Base-by-base conservation (phyloP, 1,140 invertebrate species). In the Lerema accius region DNA sequence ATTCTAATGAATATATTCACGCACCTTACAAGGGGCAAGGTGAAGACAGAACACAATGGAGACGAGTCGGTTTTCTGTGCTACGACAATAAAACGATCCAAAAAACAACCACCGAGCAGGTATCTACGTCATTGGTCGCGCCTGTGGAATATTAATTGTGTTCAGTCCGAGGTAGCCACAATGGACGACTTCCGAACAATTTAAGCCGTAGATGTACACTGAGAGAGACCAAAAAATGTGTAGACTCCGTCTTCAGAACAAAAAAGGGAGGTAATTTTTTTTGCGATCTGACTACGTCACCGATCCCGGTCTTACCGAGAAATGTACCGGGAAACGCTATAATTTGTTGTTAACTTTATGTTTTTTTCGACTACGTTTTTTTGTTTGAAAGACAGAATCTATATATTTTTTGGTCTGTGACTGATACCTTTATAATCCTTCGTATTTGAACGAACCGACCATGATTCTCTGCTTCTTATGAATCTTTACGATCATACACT, bases 101-200 rank as follows among this genome's bases (percentile, higher is more conserved):
- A 55, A 42, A 42, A 53, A 42, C 35, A n/a, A 40, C 51, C 11
- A 0, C 17, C 7, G 39, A 40, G 23, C 37, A 42, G 19, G 17
- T n/a, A 55, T 15, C 51, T 40, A 26, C 51, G 51, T 55, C 37
- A 55, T 15, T 28, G 13, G 51, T 1, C 13, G 40, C 51, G 37
- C 17, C 19, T 42, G 11, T 26, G 13, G 51, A 55, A 55, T 55
- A 55, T 55, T 55, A 42, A 53, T 53, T 40, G 51, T 55, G 13
- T 15, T 42, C 35, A 42, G 19, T 23, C 37, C 40, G 17, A 55
- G 51, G 39, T 26, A 55, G 35, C 11, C 16, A 42, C 19, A 55
- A 55, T 55, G 39, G n/a, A 42, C 19, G 51, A 55, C 51, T 53
- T 39, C 35, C 50, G 35, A 53, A 16, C 37, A 53, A 40, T 53